These are phyloP conservation scores for Eupithecia centaureata DNA, from an alignment of 2,888 invertebrate species.

Conservation along the genomic window DNA sequence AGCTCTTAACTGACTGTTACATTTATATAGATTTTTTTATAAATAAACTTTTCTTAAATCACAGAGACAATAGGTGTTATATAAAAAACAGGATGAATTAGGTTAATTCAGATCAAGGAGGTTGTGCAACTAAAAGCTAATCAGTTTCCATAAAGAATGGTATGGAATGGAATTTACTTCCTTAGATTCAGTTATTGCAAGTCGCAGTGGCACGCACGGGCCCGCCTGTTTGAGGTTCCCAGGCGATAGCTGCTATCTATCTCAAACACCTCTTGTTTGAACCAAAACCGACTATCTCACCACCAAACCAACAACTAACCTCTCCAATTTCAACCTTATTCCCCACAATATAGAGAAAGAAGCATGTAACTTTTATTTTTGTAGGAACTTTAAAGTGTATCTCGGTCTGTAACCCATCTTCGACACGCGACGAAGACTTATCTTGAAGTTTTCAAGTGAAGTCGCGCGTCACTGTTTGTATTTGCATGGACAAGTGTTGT, in stretches of 20 bases:
- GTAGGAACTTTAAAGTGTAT: conserved; percentile 39
- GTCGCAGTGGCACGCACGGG: conserved; percentile 68
- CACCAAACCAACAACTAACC: conserved; percentile 42
- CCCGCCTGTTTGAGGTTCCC: conserved; percentile 81
- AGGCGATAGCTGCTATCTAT: conserved; percentile 82
- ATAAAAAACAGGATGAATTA: no score
- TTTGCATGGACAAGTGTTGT: conserved; percentile 71
- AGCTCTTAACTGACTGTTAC: no score
- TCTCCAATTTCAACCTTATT: conserved; percentile 43
- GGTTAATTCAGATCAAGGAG: no score
- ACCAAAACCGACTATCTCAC: conserved; percentile 67
- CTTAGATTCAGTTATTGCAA: conserved; percentile 63
- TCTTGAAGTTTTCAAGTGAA: conserved; percentile 77
- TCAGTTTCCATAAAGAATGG: neutral
- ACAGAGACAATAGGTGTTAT: no score
- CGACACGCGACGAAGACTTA: conserved; percentile 72
- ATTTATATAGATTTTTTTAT: no score
- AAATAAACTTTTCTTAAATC: no score
- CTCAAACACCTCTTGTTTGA: conserved; percentile 82
- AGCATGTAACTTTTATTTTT: conserved; percentile 11
- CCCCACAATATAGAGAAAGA: conserved; percentile 20
- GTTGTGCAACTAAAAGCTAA: neutral
- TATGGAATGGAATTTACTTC: conserved; percentile 34
- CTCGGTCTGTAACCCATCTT: conserved; percentile 52
- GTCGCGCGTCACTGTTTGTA: conserved; percentile 74